Percentiles rank a stretch among this genome's conserved stretches.
Conservation (phyloP, 2,888 invertebrate genomes). For the Limnephilus rhombicus region DNA sequence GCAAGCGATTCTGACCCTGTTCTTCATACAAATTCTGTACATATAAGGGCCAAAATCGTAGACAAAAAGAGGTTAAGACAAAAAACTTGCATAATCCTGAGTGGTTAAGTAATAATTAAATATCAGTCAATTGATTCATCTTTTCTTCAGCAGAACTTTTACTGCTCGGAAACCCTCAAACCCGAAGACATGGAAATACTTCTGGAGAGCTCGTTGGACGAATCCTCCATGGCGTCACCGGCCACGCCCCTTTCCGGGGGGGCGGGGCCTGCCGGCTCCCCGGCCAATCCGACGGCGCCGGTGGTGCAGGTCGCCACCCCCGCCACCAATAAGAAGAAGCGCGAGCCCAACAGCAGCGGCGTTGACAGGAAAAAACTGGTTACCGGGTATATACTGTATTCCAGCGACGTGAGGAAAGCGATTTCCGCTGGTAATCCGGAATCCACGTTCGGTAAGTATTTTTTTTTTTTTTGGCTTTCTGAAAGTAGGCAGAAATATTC, state of each 20-base stretch:
- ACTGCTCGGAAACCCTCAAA: constrained; percentile 54
- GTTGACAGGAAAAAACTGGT: constrained; percentile 76
- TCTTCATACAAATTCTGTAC: too few species aligned
- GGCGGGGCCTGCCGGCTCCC: constrained; percentile 65
- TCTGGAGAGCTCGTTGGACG: constrained; percentile 89
- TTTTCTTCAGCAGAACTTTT: constrained; percentile 46
- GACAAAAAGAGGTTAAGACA: too few species aligned
- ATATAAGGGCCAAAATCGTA: too few species aligned
- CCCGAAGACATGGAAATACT: constrained; percentile 80
- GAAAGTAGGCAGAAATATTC: not conserved
- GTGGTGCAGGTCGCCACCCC: constrained; percentile 69
- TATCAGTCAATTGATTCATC: not conserved
- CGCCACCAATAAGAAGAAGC: constrained; percentile 71
- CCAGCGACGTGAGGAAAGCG: constrained; percentile 95
- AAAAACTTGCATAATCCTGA: too few species aligned
- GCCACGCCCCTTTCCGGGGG: constrained; percentile 81
- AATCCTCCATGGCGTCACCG: constrained; percentile 89
- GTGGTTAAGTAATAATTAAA: too few species aligned
- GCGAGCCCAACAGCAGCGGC: constrained; percentile 67
- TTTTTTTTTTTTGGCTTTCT: not conserved
- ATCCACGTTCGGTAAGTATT: constrained; percentile 90
- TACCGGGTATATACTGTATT: constrained; percentile 98
- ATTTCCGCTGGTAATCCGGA: constrained; percentile 97
- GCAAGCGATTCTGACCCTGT: too few species aligned
- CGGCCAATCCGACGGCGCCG: constrained; percentile 71